Base-by-base conservation (phyloP, 2,888 invertebrate species). In the Acleris literana region DNA sequence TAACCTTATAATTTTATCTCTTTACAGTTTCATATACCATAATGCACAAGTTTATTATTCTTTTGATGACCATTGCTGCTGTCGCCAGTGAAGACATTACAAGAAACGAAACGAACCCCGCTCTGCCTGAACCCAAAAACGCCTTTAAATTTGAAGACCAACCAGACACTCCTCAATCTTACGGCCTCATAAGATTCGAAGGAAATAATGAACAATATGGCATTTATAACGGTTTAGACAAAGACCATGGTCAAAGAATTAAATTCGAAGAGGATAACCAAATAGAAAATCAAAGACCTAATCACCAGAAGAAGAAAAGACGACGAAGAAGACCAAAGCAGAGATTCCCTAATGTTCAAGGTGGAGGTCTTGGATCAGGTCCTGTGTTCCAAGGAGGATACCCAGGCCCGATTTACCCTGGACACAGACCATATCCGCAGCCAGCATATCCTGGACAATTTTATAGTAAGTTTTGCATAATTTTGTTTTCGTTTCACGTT, bases 281-380 rank as follows among this genome's bases (percentile, higher is more conserved):
- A 53, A 68, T 72, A 33, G 71, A 72, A 29, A 64, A 64, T 44
- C 67, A 68, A 48, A 64, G 65, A 25, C 55, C 64, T 43, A 61
- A 65, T 16, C 48, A 57, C 0, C 74, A 76, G 55, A 79, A 80
- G 48, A 82, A 76, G 56, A 85, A 76, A 67, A 78, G 79, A 48
- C 78, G 80, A 44, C 80, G 82, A 5, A 78, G 83, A 54, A 76
- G 44, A 48, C 62, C 63, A 44, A 70, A 33, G 48, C 22, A 55
- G 33, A 56, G 51, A 52, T 56, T 53, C 33, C 59, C 55, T 3
- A 53, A 52, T 58, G 48, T 6, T 11, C 57, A 57, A 17, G 44
- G 44, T 57, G 55, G 49, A 18, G 49, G 7, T 1, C 44, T 7
- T 25, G 44, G 5, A 20, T 17, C 49, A 33, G 61, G 61, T 7